Evolutionary conservation across 2,113 vertebrate genomes (phyloP), one percentile per base, ranked within the genome.

Genomic region (Sitta europaea): DNA sequence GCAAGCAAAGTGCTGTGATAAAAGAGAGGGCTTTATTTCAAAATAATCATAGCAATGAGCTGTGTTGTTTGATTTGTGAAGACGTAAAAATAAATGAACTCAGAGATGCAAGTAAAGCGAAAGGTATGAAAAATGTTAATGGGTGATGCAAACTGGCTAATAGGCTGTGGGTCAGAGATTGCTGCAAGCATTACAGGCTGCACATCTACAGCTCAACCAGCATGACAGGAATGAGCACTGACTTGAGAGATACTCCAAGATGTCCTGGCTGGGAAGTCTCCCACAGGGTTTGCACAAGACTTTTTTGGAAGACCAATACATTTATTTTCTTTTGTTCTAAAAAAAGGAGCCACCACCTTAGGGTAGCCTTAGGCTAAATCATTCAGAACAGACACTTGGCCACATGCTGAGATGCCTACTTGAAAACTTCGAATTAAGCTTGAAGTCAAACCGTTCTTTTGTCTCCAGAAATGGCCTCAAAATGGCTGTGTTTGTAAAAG

Each of bases 51-150:
- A 95, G 89, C 92, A 91, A 86, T 55, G 54, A 91, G 70, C 72
- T 90, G 61, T 84, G 74, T 67, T 74, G 62, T 80, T 96, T 97
- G 96, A 96, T 96, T 97, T 97, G 96, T 50, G 76, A 92, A 47
- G 70, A 90, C 86, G 82, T 68, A 81, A 95, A 96, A 96, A 70
- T 24, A 92, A 82, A 84, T 96, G 66, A 96, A 96, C 86, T 72
- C 80, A 82, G 79, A 92, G 62, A 45, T 13, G 45, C 54, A 70
- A 48, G 82, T 76, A 68, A 94, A 93, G 75, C 7, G 28, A 88
- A 92, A 90, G 45, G 48, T 86, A 81, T 84, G 87, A 78, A 88
- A 79, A 88, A 51, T 19, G 7, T 91, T 84, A 76, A 47, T 62
- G 90, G 45, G 71, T 78, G 76, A 85, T 84, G 80, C 65, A 87